phyloP scores from a whole-genome alignment of 1,140 invertebrate species.

The Camponotus vicinus region DNA sequence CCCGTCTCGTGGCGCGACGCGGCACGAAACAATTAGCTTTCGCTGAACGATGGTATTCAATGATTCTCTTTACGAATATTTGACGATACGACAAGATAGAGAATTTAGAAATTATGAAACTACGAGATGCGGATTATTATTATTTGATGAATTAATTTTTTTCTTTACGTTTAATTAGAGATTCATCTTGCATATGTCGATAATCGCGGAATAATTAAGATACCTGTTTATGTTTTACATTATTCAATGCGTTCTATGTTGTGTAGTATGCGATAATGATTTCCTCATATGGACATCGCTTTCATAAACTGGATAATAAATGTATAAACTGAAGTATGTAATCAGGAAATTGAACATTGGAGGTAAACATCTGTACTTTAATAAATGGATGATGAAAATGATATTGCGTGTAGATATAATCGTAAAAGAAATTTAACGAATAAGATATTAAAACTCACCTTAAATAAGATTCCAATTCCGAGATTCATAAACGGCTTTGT shows the following conservation, averaged over 20 bases:
- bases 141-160: slow-evolving; percentile 1
- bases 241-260: background rate
- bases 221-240: slow-evolving; percentile 2
- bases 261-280: background rate
- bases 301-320: slow-evolving; percentile 34
- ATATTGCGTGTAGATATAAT: slow-evolving; percentile 12
- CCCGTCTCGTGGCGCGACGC: slow-evolving; percentile 66
- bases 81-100: background rate
- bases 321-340: slow-evolving; percentile 26
- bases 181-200: background rate
- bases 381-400: background rate
- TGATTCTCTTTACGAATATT: background rate
- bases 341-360: slow-evolving; percentile 28
- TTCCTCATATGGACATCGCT: background rate
- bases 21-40: slow-evolving; percentile 10
- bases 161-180: background rate
- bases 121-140: background rate
- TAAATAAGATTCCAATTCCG: slow-evolving; percentile 94
- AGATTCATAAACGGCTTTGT: slow-evolving; percentile 96
- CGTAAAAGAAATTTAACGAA: background rate
- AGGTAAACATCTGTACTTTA: background rate
- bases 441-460: slow-evolving; percentile 84
- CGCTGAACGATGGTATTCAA: background rate
- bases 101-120: background rate
- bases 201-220: slow-evolving; percentile 1